Base-by-base conservation (phyloP, 1,140 invertebrate species). In the Muscidifurax raptorellus region DNA sequence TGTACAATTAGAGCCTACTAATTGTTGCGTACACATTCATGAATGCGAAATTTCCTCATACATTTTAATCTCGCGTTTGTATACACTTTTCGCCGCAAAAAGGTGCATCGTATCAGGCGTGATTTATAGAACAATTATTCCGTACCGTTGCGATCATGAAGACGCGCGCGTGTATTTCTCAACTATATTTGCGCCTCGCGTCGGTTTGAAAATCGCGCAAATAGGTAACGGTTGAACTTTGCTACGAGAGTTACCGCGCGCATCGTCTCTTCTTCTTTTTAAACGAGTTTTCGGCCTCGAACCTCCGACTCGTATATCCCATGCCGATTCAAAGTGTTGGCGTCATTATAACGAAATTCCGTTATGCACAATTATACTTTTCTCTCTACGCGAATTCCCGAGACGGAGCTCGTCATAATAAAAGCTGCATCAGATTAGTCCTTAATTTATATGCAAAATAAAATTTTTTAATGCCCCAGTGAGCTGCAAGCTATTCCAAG, bases 381-480 rank as follows among this genome's bases (percentile, higher is more conserved):
- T 28, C 22, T 30, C 52, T 22, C 22, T 4, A 22, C 28, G 40
- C 28, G 52, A 28, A 78, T 64, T 78, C 28, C 32, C 4, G 15
- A 64, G 36, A 36, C 27, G 22, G 0, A 59, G 15, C 40, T 59
- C 80, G n/a, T 59, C 52, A n/a, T 6, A 59, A n/a, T 81, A 74
- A 80, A 81, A 81, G 7, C 44, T 72, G 25, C 80, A 81, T 72
- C 67, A 74, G 69, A 44, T 81, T 81, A 81, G 36, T 18, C 15
- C 40, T 30, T 32, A 74, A 81, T 81, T 81, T 81, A 74, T 74
- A 36, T 18, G 69, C 32, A 52, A 81, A 59, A 52, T 71, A 72
- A 81, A 72, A 72, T 69, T 44, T 40, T 52, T 80, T 67, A 78
- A 64, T 80, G 13, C 64, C 15, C 3, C 36, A 80, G 25, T 13